Percentiles rank a stretch among this genome's conserved stretches.
These are phyloP conservation scores for Drosophila recens DNA, from an alignment of 2,888 invertebrate species.

Conservation along the genomic window DNA sequence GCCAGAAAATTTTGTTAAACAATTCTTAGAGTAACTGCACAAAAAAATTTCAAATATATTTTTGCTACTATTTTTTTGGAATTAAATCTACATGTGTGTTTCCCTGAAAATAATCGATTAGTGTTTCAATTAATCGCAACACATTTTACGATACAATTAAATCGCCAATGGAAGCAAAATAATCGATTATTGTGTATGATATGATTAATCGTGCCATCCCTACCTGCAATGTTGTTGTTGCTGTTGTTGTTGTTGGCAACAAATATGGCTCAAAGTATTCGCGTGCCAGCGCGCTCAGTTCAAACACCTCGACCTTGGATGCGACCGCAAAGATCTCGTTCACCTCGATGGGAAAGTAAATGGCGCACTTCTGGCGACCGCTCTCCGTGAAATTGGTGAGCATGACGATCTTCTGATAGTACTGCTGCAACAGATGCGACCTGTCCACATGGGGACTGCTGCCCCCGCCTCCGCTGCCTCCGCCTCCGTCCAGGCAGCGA, in stretches of 20 bases:
- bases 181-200: too few relatives aligned
- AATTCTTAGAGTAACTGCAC: too few relatives aligned
- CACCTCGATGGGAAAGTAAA: constrained; percentile 91
- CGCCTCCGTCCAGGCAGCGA: constrained; percentile 71
- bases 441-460: constrained; percentile 74
- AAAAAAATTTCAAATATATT: too few relatives aligned
- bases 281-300: constrained; percentile 52
- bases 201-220: too few relatives aligned
- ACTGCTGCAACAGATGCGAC: constrained; percentile 84
- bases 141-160: too few relatives aligned
- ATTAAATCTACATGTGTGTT: too few relatives aligned
- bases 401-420: constrained; percentile 91
- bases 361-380: constrained; percentile 93
- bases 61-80: too few relatives aligned
- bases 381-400: constrained; percentile 95
- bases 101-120: too few relatives aligned
- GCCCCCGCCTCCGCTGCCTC: constrained; percentile 72
- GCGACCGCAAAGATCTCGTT: constrained; percentile 86
- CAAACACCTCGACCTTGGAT: constrained; percentile 74
- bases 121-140: too few relatives aligned
- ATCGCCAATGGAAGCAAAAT: too few relatives aligned
- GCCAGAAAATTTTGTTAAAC: too few relatives aligned
- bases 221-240: too few relatives aligned
- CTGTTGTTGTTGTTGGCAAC: constrained; percentile 17
- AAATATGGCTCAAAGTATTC: constrained; percentile 65